phyloP scores from a whole-genome alignment of 1,140 invertebrate genomes.

The Macrocentrus cingulum region DNA sequence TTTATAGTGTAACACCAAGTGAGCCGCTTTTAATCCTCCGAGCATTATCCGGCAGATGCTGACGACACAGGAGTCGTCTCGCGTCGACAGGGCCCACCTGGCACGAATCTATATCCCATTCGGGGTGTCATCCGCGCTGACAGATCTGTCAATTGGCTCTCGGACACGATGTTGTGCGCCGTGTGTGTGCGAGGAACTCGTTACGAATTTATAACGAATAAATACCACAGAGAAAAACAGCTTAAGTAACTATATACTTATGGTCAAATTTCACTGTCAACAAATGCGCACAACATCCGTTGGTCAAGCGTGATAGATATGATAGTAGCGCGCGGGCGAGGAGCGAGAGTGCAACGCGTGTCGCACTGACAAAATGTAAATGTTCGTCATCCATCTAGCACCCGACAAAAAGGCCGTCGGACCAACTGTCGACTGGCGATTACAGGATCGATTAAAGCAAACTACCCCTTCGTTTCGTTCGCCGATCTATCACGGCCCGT shows the following conservation, averaged over 20 bases:
- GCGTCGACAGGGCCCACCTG: slow-evolving; percentile 28
- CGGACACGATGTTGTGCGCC: slow-evolving; percentile 21
- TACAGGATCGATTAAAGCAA: slow-evolving; percentile 60
- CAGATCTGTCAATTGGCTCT: slow-evolving; percentile 50
- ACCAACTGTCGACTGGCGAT: slow-evolving; percentile 59
- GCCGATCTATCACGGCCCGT: slow-evolving; percentile 55
- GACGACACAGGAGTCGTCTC: slow-evolving; percentile 37
- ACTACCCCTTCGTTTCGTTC: slow-evolving; percentile 58
- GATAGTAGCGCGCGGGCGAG: slow-evolving; percentile 44
- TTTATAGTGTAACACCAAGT: slow-evolving; percentile 18
- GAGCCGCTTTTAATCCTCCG: slow-evolving; percentile 42
- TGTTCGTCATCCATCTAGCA: slow-evolving; percentile 58
- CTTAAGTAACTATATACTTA: too few species aligned
- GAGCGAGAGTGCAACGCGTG: slow-evolving; percentile 44
- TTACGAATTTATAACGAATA: background rate
- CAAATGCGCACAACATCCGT: background rate
- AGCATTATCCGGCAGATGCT: slow-evolving; percentile 55
- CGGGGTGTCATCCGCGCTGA: slow-evolving; percentile 52
- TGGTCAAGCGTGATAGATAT: slow-evolving; percentile 52
- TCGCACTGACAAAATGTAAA: slow-evolving; percentile 61
- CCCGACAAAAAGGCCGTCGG: slow-evolving; percentile 54
- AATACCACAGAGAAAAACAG: background rate
- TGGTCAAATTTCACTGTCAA: too few species aligned
- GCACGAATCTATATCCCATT: slow-evolving; percentile 9
- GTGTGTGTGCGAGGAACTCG: slow-evolving; percentile 8